Evolutionary conservation across 1,140 invertebrate genomes (phyloP), one percentile per base, ranked within the genome.

Genomic region (Dryas iulia): DNA sequence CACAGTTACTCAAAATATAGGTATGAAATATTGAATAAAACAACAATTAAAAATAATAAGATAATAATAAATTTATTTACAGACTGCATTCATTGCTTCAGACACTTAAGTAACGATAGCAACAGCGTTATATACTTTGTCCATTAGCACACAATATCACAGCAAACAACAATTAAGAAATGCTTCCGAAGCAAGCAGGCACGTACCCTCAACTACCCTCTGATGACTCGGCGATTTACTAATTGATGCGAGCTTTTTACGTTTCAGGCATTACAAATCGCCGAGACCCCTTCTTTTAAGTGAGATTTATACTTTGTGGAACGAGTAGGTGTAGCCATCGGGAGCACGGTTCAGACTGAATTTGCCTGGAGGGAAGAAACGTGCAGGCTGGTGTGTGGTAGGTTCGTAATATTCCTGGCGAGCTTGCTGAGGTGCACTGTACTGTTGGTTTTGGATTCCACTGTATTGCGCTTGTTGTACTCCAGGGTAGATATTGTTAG

Each of bases 361-460:
- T 84, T 97, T 97, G 65, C 96, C 96, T 1, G 96, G 96, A 21
- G 96, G 96, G 82, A 95, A 96, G 90, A 96, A 96, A 74, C 95
- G 93, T 69, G 94, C 93, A 1, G 96, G 94, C 11, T 94, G 90
- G 52, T 94, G 94, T 14, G 96, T 96, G 24, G 95, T 95, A 5
- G 92, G 87, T 39, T 92, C 93, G 74, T 93, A 93, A 77, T 90
- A 87, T 75, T 93, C 92, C 53, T 75, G 86, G 68, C 64, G 79
- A 5, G 68, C 66, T 53, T 54, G 76, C 65, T 77, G 82, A 11
- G 76, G 84, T 10, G 75, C 77, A 8, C 72, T 77, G 67, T 93
- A 91, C 24, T 92, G 90, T 21, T 92, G 87, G 12, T 79, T 81
- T 69, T 82, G 92, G 66, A 86, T 76, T 68, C 88, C 89, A 81